These are phyloP conservation scores for Xiphophorus couchianus DNA, from an alignment of 2,113 vertebrate genomes.

Conservation along the genomic window DNA sequence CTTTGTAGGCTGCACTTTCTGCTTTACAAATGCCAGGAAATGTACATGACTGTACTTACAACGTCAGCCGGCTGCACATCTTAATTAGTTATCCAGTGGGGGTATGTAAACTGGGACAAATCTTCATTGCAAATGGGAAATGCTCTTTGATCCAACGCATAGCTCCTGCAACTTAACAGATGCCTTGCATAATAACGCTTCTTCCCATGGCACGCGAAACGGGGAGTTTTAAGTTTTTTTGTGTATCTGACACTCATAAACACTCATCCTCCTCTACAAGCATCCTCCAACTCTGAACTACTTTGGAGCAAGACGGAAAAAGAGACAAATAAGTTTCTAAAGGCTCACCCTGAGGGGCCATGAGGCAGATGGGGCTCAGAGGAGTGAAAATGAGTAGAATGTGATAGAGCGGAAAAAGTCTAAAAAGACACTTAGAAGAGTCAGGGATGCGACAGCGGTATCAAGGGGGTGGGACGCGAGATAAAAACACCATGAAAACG, in stretches of 20 bases:
- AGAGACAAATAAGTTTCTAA: constrained; percentile 63
- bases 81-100: constrained; percentile 65
- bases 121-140: constrained; percentile 53
- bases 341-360: constrained; percentile 51
- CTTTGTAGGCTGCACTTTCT: neutral
- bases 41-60: constrained; percentile 38
- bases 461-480: constrained; percentile 48
- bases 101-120: constrained; percentile 60
- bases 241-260: constrained; percentile 16
- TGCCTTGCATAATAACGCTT: constrained; percentile 14
- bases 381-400: constrained; percentile 74
- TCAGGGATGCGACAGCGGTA: constrained; percentile 60
- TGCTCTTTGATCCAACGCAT: constrained; percentile 54
- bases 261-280: constrained; percentile 44
- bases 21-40: neutral
- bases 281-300: constrained; percentile 58
- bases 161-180: constrained; percentile 29
- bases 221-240: neutral
- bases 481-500: constrained; percentile 60
- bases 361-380: constrained; percentile 62
- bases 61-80: constrained; percentile 53
- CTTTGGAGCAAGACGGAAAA: constrained; percentile 64
- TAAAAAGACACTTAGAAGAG: constrained; percentile 70
- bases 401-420: constrained; percentile 75
- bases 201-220: neutral